Base-by-base conservation (phyloP, 2,797 vertebrate genomes). In the Trachops cirrhosus region DNA sequence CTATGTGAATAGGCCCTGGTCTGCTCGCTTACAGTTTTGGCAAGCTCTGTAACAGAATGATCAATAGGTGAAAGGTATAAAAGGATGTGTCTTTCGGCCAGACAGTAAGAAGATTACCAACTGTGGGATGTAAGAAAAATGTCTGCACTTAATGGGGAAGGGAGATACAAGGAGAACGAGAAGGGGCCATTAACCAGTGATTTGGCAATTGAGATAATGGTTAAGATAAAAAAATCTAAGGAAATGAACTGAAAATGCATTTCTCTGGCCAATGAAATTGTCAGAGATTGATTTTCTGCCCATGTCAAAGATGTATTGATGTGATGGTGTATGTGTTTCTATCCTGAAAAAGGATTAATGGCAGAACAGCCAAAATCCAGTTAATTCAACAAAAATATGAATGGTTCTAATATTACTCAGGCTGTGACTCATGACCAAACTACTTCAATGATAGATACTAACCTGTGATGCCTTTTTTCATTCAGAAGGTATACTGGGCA, bases 401-500 rank as follows among this genome's bases (percentile, higher is more conserved):
- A 18, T 5, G 11, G 5, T 14, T 90, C 37, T 78, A 50, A 64
- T 11, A 71, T 15, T 34, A 29, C 64, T 5, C 18, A 74, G 34
- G 46, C 29, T 93, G 57, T 71, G 44, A 86, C 44, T 37, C 44
- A 14, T 15, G 19, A 75, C 62, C 37, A 32, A 75, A 41, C 59
- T 16, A n/a, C 29, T 44, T 18, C 44, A 91, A 70, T 3, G 15
- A 48, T 44, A 67, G 50, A 39, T 64, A 86, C 97, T 97, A 96
- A 98, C 98, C 98, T 98, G 89, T 80, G 62, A 79, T 82, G 74
- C n/a, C 74, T 86, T 62, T 97, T 97, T 91, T 97, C 95, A 59
- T 93, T 91, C 64, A 98, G 96, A 80, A 98, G 98, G 88, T 39
- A 98, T 98, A 98, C 57, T 83, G 97, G 74, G 75, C 86, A 57